Evolutionary conservation across 2,113 vertebrate genomes (phyloP).

Genomic region (Spea bombifrons): DNA sequence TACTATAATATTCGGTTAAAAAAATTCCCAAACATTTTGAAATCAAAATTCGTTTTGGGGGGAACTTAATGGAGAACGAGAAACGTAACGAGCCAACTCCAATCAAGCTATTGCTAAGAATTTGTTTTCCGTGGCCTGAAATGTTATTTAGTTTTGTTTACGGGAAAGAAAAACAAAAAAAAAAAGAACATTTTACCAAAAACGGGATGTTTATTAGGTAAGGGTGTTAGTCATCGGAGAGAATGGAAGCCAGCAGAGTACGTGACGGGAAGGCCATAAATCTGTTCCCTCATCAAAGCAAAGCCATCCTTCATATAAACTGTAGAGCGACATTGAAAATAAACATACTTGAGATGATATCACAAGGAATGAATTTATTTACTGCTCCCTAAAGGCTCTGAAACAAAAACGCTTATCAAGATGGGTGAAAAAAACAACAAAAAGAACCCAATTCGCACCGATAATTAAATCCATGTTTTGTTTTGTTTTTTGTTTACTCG

Average conservation of each 20-base stretch:
- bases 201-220: constrained; percentile 16
- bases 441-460: not conserved
- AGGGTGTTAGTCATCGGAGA: not conserved
- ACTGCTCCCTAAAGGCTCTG: constrained; percentile 14
- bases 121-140: not conserved
- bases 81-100: no score
- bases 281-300: constrained; percentile 12
- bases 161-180: not conserved
- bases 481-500: not conserved
- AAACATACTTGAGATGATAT: constrained; percentile 27
- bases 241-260: not conserved
- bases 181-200: not conserved
- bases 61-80: no score
- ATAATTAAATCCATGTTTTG: constrained; percentile 16
- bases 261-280: not conserved
- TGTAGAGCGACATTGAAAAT: not conserved
- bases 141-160: not conserved
- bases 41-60: no score
- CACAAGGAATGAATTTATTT: constrained; percentile 4
- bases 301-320: not conserved
- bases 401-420: not conserved
- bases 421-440: not conserved
- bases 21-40: no score
- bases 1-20: no score
- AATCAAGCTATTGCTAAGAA: no score